Conservation (phyloP, 1,140 invertebrate genomes). For the Choristoneura fumiferana region DNA sequence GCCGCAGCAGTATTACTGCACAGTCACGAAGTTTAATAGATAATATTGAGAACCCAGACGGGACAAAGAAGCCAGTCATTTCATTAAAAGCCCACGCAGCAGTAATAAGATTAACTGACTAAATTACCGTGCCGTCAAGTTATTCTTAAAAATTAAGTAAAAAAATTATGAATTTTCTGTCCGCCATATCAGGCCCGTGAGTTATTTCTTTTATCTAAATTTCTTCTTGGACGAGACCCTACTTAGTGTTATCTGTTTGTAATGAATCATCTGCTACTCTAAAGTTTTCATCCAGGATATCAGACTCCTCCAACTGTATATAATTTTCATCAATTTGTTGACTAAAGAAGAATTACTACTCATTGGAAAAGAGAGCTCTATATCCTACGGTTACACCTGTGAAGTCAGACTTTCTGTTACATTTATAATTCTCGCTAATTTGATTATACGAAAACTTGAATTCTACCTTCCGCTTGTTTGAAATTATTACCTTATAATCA, state of each 20-base stretch:
- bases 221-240: neutral
- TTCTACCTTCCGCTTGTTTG: neutral
- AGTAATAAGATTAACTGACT: slow-evolving; percentile 21
- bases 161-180: slow-evolving; percentile 1
- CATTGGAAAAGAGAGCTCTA: too few species aligned
- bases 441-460: neutral
- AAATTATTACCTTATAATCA: neutral
- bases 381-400: too few species aligned
- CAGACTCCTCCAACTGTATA: too few species aligned
- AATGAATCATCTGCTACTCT: slow-evolving; percentile 18
- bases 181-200: neutral
- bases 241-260: slow-evolving; percentile 4
- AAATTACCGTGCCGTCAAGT: neutral
- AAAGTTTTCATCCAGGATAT: neutral
- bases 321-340: too few species aligned
- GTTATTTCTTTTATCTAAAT: slow-evolving; percentile 15
- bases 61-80: slow-evolving; percentile 25
- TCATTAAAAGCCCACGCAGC: slow-evolving; percentile 12
- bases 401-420: neutral
- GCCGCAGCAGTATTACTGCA: slow-evolving; percentile 8
- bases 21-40: slow-evolving; percentile 27
- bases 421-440: neutral
- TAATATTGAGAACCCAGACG: slow-evolving; percentile 21
- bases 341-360: too few species aligned
- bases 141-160: neutral